Evolutionary conservation across 2,113 vertebrate genomes (phyloP).

Genomic region (Thryonomys swinderianus): DNA sequence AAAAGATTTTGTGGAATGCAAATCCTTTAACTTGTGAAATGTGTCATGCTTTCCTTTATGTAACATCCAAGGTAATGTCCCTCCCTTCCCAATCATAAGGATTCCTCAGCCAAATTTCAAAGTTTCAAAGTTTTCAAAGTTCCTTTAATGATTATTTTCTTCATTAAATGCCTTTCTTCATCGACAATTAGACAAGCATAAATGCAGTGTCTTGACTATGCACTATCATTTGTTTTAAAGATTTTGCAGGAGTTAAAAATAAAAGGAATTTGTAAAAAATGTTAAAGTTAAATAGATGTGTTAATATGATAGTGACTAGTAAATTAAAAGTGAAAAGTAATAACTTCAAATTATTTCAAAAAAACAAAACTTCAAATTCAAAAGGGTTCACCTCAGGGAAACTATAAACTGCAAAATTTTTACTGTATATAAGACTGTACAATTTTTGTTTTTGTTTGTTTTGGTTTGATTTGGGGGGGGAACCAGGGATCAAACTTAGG

Average conservation of each 20-base stretch:
- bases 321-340: constrained; percentile 62
- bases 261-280: constrained; percentile 57
- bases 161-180: constrained; percentile 59
- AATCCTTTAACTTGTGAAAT: constrained; percentile 72
- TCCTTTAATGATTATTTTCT: constrained; percentile 77
- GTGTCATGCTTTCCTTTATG: constrained; percentile 65
- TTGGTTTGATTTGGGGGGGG: no score
- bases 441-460: neutral
- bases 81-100: constrained; percentile 68
- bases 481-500: no score
- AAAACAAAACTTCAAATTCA: constrained; percentile 57
- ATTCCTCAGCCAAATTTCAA: constrained; percentile 59
- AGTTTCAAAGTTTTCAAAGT: no score
- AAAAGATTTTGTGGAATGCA: constrained; percentile 62
- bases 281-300: constrained; percentile 30
- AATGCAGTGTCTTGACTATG: constrained; percentile 24
- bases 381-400: constrained; percentile 53
- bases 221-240: constrained; percentile 52
- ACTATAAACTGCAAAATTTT: constrained; percentile 53
- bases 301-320: constrained; percentile 29
- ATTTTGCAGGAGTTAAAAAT: constrained; percentile 63
- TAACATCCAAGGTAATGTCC: constrained; percentile 70
- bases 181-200: constrained; percentile 50
- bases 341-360: no score
- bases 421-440: constrained; percentile 7